These are phyloP conservation scores for Pelodytes ibericus DNA, from an alignment of 2,797 vertebrate species.

Conservation along the genomic window DNA sequence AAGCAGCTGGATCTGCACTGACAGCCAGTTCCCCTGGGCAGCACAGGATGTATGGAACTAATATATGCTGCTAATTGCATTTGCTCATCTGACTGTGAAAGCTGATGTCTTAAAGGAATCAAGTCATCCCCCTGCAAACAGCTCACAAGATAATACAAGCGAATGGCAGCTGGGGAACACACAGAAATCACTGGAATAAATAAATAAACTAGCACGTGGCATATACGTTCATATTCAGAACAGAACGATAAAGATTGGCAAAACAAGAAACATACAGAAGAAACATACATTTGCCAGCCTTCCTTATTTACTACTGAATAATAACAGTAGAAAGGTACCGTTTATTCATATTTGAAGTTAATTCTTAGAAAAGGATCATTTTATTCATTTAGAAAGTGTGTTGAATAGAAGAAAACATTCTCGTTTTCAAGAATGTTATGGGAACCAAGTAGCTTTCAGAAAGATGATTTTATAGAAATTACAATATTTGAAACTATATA, in stretches of 20 bases:
- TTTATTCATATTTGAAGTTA: no score
- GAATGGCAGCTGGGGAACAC: background rate
- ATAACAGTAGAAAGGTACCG: no score
- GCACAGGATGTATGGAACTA: slow-evolving; percentile 47
- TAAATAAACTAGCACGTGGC: background rate
- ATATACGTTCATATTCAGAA: background rate
- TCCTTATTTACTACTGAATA: no score
- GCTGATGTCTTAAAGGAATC: slow-evolving; percentile 46
- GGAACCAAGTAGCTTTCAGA: no score
- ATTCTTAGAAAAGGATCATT: no score
- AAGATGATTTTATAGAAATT: no score
- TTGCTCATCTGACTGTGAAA: slow-evolving; percentile 51
- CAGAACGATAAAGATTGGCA: background rate
- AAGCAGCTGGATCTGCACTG: slow-evolving; percentile 63
- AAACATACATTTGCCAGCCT: background rate
- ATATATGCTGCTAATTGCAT: slow-evolving; percentile 60
- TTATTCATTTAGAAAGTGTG: no score
- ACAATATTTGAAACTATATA: no score
- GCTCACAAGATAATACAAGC: slow-evolving; percentile 45
- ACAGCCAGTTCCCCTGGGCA: slow-evolving; percentile 24
- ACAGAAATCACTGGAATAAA: slow-evolving; percentile 9
- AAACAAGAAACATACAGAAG: background rate
- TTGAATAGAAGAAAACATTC: no score
- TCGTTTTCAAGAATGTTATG: no score
- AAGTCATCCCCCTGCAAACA: slow-evolving; percentile 44